Conservation (phyloP, 2,888 invertebrate genomes). For the Stenodera caucasica region DNA sequence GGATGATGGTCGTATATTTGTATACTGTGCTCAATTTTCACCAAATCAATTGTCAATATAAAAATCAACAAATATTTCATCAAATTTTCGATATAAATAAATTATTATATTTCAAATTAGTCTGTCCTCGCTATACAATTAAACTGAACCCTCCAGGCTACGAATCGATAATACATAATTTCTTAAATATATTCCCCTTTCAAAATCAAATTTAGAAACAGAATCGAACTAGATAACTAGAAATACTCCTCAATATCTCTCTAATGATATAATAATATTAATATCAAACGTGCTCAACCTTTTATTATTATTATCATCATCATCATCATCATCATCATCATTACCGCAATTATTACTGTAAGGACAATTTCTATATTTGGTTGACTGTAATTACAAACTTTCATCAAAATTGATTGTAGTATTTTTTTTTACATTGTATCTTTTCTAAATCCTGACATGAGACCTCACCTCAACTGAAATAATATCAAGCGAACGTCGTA, state of each 20-base stretch:
- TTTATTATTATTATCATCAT: background rate
- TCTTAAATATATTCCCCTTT: constrained; percentile 5
- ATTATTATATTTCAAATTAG: background rate
- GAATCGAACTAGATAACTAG: background rate
- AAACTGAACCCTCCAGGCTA: background rate
- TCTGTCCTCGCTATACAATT: background rate
- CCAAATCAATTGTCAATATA: constrained; percentile 41
- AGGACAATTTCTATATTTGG: background rate
- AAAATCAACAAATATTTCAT: constrained; percentile 23
- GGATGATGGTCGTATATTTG: constrained; percentile 40
- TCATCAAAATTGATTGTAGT: constrained; percentile 3
- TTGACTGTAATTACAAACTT: background rate
- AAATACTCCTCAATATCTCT: background rate
- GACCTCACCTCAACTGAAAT: constrained; percentile 23
- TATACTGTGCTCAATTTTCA: constrained; percentile 41
- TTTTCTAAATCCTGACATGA: constrained; percentile 20
- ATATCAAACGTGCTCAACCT: background rate
- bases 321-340: background rate
- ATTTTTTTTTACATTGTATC: constrained; percentile 4
- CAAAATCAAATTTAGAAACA: background rate
- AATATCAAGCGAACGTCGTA: constrained; percentile 42
- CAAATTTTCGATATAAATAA: background rate
- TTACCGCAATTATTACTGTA: background rate
- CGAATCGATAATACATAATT: constrained; percentile 7
- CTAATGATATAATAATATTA: background rate